Conservation (phyloP, 2,888 invertebrate genomes). For the Cheilosia vernalis region DNA sequence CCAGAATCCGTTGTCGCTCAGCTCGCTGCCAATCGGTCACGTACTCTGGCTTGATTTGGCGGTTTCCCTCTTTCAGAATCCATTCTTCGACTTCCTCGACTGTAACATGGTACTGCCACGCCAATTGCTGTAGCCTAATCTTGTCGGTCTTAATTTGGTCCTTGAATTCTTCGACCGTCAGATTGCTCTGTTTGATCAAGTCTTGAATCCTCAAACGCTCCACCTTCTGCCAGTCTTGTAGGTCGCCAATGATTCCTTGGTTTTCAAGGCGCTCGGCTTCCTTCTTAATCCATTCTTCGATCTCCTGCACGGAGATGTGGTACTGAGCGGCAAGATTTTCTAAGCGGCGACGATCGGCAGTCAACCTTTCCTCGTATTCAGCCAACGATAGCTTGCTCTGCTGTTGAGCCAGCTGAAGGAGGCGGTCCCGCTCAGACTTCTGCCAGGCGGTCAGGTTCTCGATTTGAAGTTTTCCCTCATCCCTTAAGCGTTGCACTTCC, state of each 20-base stretch:
- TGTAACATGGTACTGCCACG: conserved; percentile 79
- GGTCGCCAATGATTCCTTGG: conserved; percentile 79
- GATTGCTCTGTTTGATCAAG: conserved; percentile 80
- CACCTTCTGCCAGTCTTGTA: conserved; percentile 80
- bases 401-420: conserved; percentile 75
- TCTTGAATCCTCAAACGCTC: conserved; percentile 78
- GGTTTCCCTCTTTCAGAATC: conserved; percentile 80
- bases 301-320: conserved; percentile 80
- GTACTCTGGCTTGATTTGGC: conserved; percentile 79
- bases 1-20: conserved; percentile 76
- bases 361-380: conserved; percentile 80
- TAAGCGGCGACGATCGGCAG: conserved; percentile 79
- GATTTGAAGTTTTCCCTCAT: conserved; percentile 79
- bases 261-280: conserved; percentile 80
- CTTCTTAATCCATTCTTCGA: conserved; percentile 80
- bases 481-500: conserved; percentile 80
- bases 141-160: conserved; percentile 78
- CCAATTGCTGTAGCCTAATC: conserved; percentile 77
- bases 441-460: conserved; percentile 81
- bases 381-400: conserved; percentile 79
- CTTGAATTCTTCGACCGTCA: conserved; percentile 79
- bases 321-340: conserved; percentile 79
- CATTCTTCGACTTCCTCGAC: conserved; percentile 81
- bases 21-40: conserved; percentile 79
- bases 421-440: conserved; percentile 78